Conservation (phyloP, 2,888 invertebrate genomes). For the Drosophila vallismaia region DNA sequence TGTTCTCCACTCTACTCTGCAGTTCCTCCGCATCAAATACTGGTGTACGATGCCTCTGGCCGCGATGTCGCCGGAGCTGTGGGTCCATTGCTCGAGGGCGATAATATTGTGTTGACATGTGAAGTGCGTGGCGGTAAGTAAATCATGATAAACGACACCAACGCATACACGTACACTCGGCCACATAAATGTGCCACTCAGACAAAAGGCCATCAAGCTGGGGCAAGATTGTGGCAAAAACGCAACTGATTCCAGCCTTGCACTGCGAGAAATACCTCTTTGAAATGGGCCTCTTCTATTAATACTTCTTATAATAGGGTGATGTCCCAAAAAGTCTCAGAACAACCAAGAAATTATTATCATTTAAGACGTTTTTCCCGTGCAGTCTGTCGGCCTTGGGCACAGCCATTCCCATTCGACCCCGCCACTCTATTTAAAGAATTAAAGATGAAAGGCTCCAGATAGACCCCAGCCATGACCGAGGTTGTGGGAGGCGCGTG, state of each 20-base stretch:
- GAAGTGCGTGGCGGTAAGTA: conserved; percentile 94
- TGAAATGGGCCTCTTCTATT: not conserved
- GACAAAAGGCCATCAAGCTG: conserved; percentile 77
- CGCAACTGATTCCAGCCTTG: conserved; percentile 23
- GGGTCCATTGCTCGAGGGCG: conserved; percentile 92
- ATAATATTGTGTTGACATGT: conserved; percentile 92
- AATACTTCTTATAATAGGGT: not conserved
- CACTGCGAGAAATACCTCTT: conserved; percentile 8
- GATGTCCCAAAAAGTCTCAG: not conserved
- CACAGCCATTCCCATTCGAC: conserved; percentile 24
- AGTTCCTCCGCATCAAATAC: conserved; percentile 95
- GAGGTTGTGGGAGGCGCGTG: not conserved
- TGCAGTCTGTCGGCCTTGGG: conserved; percentile 27
- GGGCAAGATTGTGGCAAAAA: conserved; percentile 57
- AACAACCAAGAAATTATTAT: not conserved
- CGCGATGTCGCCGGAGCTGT: conserved; percentile 91
- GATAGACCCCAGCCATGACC: conserved; percentile 56
- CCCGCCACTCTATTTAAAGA: conserved; percentile 75
- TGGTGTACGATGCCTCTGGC: conserved; percentile 93
- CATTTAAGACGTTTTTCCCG: conserved; percentile 1
- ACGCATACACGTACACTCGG: conserved; percentile 47
- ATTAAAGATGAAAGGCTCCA: conserved; percentile 72
- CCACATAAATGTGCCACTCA: conserved; percentile 79
- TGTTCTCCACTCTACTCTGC: conserved; percentile 53
- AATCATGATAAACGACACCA: conserved; percentile 75